Percentiles rank a stretch among this genome's conserved stretches.
Evolutionary conservation across 2,888 invertebrate genomes (phyloP).

Genomic region (Acleris cristana): DNA sequence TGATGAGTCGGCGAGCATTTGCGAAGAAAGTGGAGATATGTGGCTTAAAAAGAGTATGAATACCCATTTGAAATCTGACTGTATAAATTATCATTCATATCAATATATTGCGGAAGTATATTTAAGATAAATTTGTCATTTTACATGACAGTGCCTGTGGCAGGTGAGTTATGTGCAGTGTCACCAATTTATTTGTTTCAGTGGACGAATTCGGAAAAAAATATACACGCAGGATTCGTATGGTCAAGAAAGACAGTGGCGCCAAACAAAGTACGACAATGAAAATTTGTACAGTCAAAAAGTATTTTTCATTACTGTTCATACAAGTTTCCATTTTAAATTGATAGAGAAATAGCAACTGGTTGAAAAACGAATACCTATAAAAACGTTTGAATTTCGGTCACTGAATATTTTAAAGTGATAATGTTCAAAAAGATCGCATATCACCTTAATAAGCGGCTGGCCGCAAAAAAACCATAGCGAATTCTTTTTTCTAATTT

Average conservation of each 20-base stretch:
- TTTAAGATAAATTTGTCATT: constrained; percentile 17
- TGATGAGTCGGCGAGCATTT: not conserved
- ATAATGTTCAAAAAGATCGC: constrained; percentile 12
- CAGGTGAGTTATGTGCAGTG: constrained; percentile 26
- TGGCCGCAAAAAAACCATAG: constrained; percentile 23
- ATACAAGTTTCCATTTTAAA: too few species aligned
- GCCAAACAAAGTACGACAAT: not conserved
- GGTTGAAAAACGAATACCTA: too few species aligned
- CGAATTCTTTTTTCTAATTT: constrained; percentile 36
- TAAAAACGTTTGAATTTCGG: not conserved
- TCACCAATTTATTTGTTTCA: constrained; percentile 3
- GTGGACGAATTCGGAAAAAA: not conserved
- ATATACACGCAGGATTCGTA: too few species aligned
- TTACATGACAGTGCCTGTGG: constrained; percentile 15
- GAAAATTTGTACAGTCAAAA: not conserved
- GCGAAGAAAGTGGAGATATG: too few species aligned
- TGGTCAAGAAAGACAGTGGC: not conserved
- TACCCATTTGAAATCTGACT: too few species aligned
- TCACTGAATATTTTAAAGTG: not conserved
- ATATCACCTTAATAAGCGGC: not conserved
- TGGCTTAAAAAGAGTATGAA: too few species aligned
- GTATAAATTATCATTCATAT: too few species aligned
- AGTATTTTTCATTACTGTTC: too few species aligned
- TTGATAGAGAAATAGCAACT: too few species aligned
- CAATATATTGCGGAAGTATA: not conserved